Conservation (phyloP, 2,888 invertebrate species). For the Formica aserva region DNA sequence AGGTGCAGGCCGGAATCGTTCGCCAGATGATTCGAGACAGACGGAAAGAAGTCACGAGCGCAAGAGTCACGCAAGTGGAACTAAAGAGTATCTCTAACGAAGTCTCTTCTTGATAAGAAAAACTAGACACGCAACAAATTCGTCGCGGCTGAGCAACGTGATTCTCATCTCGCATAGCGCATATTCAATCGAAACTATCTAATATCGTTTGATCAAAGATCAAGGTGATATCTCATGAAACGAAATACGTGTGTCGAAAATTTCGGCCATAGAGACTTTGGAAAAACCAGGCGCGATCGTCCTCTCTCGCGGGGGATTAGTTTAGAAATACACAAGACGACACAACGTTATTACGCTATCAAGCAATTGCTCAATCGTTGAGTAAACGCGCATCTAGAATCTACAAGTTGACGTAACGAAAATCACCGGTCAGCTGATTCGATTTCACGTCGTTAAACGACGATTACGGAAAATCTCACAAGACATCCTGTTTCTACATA, state of each 20-base stretch:
- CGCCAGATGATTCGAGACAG: background rate
- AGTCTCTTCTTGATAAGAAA: background rate
- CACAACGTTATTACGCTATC: conserved; percentile 33
- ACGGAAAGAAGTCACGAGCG: background rate
- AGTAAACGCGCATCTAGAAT: conserved; percentile 14
- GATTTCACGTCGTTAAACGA: conserved; percentile 27
- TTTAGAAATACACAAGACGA: conserved; percentile 30
- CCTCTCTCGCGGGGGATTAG: background rate
- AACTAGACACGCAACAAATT: background rate
- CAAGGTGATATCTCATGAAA: background rate
- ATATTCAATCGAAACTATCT: background rate
- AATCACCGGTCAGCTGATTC: conserved; percentile 33
- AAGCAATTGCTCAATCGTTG: conserved; percentile 50
- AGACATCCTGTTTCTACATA: background rate
- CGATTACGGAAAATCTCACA: background rate
- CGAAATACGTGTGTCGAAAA: conserved; percentile 30
- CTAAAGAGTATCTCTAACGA: background rate
- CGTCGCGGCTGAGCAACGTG: background rate
- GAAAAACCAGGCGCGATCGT: conserved; percentile 42
- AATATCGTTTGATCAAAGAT: background rate
- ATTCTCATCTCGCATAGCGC: background rate
- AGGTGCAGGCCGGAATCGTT: background rate
- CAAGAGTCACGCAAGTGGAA: background rate
- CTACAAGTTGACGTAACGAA: conserved; percentile 31
- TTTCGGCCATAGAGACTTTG: background rate